A percentile compares a stretch with the other conserved stretches of the same genome.
phyloP scores from a whole-genome alignment of 1,140 invertebrate species.

The Rhynchophorus ferrugineus region DNA sequence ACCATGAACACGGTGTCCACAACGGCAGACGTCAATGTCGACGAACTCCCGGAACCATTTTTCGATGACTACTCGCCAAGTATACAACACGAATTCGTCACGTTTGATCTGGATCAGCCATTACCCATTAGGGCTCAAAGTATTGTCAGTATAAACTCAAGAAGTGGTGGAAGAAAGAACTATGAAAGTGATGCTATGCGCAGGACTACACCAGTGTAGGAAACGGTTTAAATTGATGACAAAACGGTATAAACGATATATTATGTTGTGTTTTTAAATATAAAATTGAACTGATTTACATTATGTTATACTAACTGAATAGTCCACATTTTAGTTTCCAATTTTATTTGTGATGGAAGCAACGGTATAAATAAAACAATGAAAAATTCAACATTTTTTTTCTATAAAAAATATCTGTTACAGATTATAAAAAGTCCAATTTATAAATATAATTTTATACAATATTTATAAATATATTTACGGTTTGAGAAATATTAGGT shows the following conservation, averaged over 20 bases:
- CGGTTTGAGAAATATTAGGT: too few species aligned
- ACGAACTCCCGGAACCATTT: constrained; percentile 32
- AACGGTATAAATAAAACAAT: too few species aligned
- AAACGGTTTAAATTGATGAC: neutral
- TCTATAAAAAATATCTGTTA: too few species aligned
- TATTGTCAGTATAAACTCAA: constrained; percentile 34
- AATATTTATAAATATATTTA: too few species aligned
- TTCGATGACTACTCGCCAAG: constrained; percentile 40
- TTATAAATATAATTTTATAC: too few species aligned
- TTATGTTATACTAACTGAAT: neutral
- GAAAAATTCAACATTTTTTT: too few species aligned
- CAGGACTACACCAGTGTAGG: constrained; percentile 43
- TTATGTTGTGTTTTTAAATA: neutral
- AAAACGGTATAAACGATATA: neutral
- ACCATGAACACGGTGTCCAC: constrained; percentile 41
- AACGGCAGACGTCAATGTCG: constrained; percentile 39
- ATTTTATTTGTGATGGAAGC: too few species aligned
- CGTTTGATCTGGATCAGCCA: constrained; percentile 41
- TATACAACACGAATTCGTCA: constrained; percentile 40
- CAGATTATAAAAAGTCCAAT: too few species aligned
- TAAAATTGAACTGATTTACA: neutral
- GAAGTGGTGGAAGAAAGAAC: constrained; percentile 28
- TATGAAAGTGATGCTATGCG: constrained; percentile 35
- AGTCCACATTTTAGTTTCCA: too few species aligned
- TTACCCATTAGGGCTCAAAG: constrained; percentile 35